These are phyloP conservation scores for Polyploca ridens DNA, from an alignment of 2,888 invertebrate species.

Conservation along the genomic window DNA sequence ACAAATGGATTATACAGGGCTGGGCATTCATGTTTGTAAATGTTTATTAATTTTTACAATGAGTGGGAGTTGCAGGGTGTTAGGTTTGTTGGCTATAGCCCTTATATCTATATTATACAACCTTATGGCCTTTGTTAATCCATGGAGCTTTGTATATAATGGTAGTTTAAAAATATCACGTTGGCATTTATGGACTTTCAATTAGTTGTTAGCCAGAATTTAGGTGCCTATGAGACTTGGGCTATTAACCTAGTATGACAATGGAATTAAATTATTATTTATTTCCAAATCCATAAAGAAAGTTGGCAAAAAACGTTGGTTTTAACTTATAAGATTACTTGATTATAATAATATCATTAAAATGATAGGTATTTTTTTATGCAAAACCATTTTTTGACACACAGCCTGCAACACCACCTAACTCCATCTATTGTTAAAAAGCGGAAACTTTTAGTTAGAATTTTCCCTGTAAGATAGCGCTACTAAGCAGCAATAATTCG, in stretches of 20 bases:
- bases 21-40: conserved; percentile 42
- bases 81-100: background rate
- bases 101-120: background rate
- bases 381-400: background rate
- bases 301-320: too few relatives aligned
- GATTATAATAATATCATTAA: too few relatives aligned
- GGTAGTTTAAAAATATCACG: background rate
- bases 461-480: conserved; percentile 25
- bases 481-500: background rate
- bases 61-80: conserved; percentile 13
- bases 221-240: too few relatives aligned
- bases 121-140: background rate
- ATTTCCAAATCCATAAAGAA: too few relatives aligned
- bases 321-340: too few relatives aligned
- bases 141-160: background rate
- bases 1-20: conserved; percentile 62
- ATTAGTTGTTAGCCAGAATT: too few relatives aligned
- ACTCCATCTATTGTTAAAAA: conserved; percentile 24
- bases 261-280: too few relatives aligned
- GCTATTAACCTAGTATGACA: too few relatives aligned
- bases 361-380: too few relatives aligned
- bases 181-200: background rate
- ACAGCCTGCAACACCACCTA: conserved; percentile 11
- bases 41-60: conserved; percentile 24
- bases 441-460: conserved; percentile 11